Percentiles rank a stretch among this genome's conserved stretches.
These are phyloP conservation scores for Arbacia lixula DNA, from an alignment of 53 echinoderm and acorn worm species.

Conservation along the genomic window DNA sequence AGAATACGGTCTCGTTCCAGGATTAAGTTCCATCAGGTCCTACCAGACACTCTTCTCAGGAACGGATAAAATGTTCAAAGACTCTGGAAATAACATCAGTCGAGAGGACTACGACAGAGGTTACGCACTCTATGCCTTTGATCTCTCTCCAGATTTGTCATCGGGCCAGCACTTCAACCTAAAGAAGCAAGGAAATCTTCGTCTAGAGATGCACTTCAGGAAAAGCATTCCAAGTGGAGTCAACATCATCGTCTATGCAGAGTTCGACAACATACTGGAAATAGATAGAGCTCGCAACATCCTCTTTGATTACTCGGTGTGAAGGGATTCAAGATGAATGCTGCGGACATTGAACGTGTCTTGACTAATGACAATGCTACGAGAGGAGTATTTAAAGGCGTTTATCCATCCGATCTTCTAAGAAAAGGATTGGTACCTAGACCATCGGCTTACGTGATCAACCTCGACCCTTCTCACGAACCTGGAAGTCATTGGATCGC, in stretches of 20 bases:
- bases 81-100: constrained; percentile 61
- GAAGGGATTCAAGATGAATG: constrained; percentile 53
- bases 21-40: constrained; percentile 46
- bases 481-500: constrained; percentile 76
- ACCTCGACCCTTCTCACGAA: constrained; percentile 55
- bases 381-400: constrained; percentile 37
- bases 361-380: constrained; percentile 11
- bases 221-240: constrained; percentile 7
- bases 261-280: constrained; percentile 70
- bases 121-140: constrained; percentile 67
- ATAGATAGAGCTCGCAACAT: constrained; percentile 64
- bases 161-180: constrained; percentile 49
- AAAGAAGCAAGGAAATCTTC: constrained; percentile 55
- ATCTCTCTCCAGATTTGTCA: constrained; percentile 58
- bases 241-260: constrained; percentile 64
- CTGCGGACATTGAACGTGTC: constrained; percentile 25
- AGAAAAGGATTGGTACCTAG: background rate
- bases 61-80: constrained; percentile 67
- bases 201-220: constrained; percentile 59
- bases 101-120: constrained; percentile 60
- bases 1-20: background rate
- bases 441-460: constrained; percentile 64
- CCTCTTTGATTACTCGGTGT: constrained; percentile 67
- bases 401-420: constrained; percentile 42
- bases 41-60: constrained; percentile 65